Evolutionary conservation across 2,797 vertebrate genomes (phyloP), one percentile per base, ranked within the genome.

Genomic region (Basileuterus tristriatus): DNA sequence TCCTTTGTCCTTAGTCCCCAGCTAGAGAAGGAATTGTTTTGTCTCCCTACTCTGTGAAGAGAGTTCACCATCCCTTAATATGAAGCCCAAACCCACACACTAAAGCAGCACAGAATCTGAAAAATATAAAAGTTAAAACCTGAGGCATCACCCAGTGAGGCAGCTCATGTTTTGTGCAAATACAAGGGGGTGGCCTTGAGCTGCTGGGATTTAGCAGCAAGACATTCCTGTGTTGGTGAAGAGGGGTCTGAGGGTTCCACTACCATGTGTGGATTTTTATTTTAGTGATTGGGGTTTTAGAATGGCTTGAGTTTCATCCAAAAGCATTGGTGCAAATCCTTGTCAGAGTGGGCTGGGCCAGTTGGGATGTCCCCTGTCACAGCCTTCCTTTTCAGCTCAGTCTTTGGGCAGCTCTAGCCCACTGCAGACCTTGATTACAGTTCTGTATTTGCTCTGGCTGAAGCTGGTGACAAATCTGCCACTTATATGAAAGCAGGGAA

Each of bases 251-350:
- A 4, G 1, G 23, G 39, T 22, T 76, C 70, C 56, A 46, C 15
- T 37, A 4, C 15, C 34, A 1, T 0, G 2, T 53, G 26, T 32
- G 58, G 20, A 11, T 24, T 4, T 39, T 52, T n/a, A 9, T 23
- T 8, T 47, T 39, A 26, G 39, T 17, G 29, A 11, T 19, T 1
- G 15, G 15, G 9, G 34, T 16, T 87, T 91, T 22, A 19, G 29
- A 69, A n/a, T 69, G 16, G 14, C 24, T 76, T 55, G 7, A 15
- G 39, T 32, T 14, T 53, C n/a, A 39, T 58, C 34, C 43, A 74
- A 11, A 74, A 83, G 15, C 13, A 8, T 2, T 23, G 34, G 36
- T 41, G 9, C 10, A n/a, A 1, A 1, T 49, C 37, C 9, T 1
- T 75, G 8, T 70, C 29, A 3, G 24, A 64, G 34, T 21, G 50